phyloP scores from a whole-genome alignment of 64 coral and sea anemone species.

The Montipora cactus region DNA sequence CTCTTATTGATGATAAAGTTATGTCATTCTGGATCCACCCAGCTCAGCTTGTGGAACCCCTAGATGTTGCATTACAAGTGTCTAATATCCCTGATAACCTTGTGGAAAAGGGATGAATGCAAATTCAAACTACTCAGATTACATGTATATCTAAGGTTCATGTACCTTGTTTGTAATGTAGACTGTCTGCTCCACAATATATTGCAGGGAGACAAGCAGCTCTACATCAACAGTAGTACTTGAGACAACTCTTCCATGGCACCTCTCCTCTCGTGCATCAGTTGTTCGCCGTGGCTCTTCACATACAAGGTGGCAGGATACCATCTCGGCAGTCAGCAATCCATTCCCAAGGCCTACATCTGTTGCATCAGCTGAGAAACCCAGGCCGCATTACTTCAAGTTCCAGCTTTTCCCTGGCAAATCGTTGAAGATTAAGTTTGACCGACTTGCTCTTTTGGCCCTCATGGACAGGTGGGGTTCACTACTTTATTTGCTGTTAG shows the following conservation, averaged over 20 bases:
- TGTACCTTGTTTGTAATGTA: background rate
- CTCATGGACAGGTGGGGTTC: constrained; percentile 89
- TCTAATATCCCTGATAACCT: background rate
- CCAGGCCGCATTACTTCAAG: constrained; percentile 89
- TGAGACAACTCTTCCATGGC: constrained; percentile 18
- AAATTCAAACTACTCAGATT: too few relatives aligned
- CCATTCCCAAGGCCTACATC: constrained; percentile 60
- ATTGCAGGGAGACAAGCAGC: constrained; percentile 91
- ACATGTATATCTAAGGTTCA: too few relatives aligned
- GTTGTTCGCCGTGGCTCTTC: constrained; percentile 51
- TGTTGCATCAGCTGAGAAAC: constrained; percentile 75
- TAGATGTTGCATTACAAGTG: too few relatives aligned
- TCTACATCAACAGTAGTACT: constrained; percentile 78
- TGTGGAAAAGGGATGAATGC: background rate
- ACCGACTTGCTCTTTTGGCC: constrained; percentile 88
- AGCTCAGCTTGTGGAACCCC: too few relatives aligned
- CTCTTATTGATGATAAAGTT: too few relatives aligned
- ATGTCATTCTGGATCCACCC: too few relatives aligned
- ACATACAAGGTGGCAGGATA: constrained; percentile 70
- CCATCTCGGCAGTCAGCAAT: constrained; percentile 70
- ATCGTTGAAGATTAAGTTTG: constrained; percentile 92
- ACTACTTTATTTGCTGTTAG: too few relatives aligned
- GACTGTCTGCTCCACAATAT: background rate
- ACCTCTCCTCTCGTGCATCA: constrained; percentile 53
- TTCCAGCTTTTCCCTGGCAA: constrained; percentile 95